Conservation (phyloP, 2,888 invertebrate genomes). For the Isoperla grammatica region DNA sequence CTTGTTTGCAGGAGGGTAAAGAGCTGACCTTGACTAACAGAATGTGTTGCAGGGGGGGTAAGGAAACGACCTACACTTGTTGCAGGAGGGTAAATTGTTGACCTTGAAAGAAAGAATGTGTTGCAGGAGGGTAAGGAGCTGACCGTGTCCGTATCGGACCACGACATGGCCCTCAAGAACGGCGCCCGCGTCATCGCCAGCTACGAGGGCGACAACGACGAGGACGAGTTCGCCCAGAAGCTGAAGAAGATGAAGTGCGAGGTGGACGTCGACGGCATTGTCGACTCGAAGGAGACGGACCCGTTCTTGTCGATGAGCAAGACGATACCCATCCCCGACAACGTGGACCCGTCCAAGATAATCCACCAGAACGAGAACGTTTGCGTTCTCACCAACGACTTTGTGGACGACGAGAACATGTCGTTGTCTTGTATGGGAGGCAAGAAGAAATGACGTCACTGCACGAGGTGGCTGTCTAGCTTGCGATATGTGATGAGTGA, state of each 20-base stretch:
- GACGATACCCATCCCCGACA: not conserved
- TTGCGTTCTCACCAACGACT: not conserved
- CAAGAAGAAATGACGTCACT: no score
- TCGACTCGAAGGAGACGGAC: no score
- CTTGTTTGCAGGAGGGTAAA: no score
- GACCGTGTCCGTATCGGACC: not conserved
- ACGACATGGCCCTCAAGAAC: not conserved
- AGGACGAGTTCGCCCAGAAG: not conserved
- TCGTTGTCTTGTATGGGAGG: not conserved
- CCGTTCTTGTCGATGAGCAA: no score
- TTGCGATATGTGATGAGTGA: no score
- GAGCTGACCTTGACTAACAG: no score
- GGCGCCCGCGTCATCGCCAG: conserved; percentile 3
- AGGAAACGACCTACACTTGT: no score
- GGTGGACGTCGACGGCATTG: no score
- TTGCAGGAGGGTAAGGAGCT: not conserved
- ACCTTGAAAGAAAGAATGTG: no score
- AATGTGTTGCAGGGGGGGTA: no score
- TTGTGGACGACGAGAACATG: not conserved
- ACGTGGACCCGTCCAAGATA: not conserved
- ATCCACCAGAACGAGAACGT: conserved; percentile 4
- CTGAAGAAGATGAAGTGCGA: not conserved
- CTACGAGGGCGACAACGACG: not conserved
- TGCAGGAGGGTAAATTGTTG: no score
- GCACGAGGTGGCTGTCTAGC: no score